Evolutionary conservation across 2,113 vertebrate species (phyloP).

Genomic region (Dendrocopos noguchii): DNA sequence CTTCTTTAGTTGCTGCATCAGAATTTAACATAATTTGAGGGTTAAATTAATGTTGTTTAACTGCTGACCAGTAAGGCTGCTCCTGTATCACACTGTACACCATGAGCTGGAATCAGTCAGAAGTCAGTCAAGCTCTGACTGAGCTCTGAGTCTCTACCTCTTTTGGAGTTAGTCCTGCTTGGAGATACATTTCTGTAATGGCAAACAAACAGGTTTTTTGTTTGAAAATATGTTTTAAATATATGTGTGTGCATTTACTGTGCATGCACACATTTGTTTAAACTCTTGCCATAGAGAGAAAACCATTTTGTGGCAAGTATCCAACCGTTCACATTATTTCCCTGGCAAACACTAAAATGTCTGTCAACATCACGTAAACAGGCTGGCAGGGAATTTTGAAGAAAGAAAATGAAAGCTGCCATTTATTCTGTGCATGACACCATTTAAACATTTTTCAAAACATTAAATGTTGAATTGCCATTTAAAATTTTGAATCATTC

Average conservation of each 20-base stretch:
- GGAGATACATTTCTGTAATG: conserved; percentile 2
- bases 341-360: conserved; percentile 58
- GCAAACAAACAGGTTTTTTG: conserved; percentile 47
- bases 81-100: neutral
- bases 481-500: conserved; percentile 65
- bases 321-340: conserved; percentile 70
- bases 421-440: conserved; percentile 66
- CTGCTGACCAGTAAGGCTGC: neutral
- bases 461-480: conserved; percentile 52
- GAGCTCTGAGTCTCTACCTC: neutral
- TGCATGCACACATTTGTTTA: conserved; percentile 47
- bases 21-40: neutral
- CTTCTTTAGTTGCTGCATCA: neutral
- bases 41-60: neutral
- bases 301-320: conserved; percentile 64
- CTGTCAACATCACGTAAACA: conserved; percentile 63
- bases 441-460: conserved; percentile 64
- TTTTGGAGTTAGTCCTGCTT: neutral
- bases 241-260: conserved; percentile 35
- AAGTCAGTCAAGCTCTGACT: neutral
- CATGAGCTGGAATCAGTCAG: neutral
- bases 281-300: conserved; percentile 47
- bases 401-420: conserved; percentile 67
- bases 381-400: conserved; percentile 59
- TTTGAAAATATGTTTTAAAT: conserved; percentile 67